A percentile compares a stretch with the other conserved stretches of the same genome.
phyloP scores from a whole-genome alignment of 2,888 invertebrate species.

The Heteromurus nitidus region DNA sequence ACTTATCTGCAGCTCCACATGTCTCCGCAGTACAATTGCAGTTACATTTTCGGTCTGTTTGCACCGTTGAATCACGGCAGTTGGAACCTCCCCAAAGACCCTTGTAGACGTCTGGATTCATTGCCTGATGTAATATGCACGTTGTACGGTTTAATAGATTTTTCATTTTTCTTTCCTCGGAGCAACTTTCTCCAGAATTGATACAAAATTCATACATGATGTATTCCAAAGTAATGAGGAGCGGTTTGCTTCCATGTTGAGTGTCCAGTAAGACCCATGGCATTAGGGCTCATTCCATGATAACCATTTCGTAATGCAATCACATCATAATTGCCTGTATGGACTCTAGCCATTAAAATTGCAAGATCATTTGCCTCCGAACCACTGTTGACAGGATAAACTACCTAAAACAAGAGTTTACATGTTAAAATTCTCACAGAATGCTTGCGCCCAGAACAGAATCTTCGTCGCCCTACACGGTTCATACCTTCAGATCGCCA shows the following conservation, averaged over 20 bases:
- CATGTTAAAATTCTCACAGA: no score
- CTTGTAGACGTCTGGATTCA: slow-evolving; percentile 93
- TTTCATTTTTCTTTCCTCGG: slow-evolving; percentile 10
- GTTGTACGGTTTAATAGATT: background rate
- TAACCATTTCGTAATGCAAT: slow-evolving; percentile 87
- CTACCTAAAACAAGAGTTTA: slow-evolving; percentile 83
- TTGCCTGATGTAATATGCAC: no score
- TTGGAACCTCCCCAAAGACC: slow-evolving; percentile 92
- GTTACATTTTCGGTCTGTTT: slow-evolving; percentile 82
- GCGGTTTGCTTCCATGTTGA: slow-evolving; percentile 87
- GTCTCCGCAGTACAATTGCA: slow-evolving; percentile 78
- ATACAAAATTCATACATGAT: slow-evolving; percentile 82
- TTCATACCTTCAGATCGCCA: slow-evolving; percentile 87
- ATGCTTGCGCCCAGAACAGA: background rate
- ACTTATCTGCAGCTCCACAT: slow-evolving; percentile 86
- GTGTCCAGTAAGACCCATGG: slow-evolving; percentile 88
- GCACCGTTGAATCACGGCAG: slow-evolving; percentile 91
- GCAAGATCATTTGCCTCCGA: slow-evolving; percentile 98
- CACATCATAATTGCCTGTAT: slow-evolving; percentile 90
- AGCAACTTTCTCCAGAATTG: background rate
- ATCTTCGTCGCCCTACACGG: background rate
- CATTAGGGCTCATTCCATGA: slow-evolving; percentile 86
- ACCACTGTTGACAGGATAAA: slow-evolving; percentile 96
- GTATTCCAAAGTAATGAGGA: slow-evolving; percentile 83
- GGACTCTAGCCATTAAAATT: slow-evolving; percentile 87